Evolutionary conservation across 2,888 invertebrate species (phyloP), one percentile per base, ranked within the genome.

Genomic region (Agrotis puta): DNA sequence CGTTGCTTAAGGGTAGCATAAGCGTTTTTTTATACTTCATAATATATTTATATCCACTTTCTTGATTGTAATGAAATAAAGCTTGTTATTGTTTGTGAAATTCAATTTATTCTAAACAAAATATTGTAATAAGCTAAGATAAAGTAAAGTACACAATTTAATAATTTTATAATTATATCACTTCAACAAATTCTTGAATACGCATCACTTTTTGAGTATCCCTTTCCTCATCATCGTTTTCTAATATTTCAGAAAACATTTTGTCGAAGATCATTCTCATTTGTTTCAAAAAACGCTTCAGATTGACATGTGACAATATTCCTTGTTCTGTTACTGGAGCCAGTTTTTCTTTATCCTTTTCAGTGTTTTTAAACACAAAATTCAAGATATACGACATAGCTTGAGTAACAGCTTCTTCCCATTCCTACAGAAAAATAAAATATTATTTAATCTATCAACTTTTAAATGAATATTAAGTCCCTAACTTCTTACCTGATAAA

Each of bases 351-450:
- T 96, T 97, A 84, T 97, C 97, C 84, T 97, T 97, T 70, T 97
- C 97, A 0, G 97, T 96, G 89, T 97, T 98, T 58, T 97, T 97
- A 33, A 97, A 94, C 11, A 95, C 90, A 18, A 97, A 97, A 77
- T 97, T 96, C 43, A 98, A 90, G 51, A 98, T 93, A 86, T 97
- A 97, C 18, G 97, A 96, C 56, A 98, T 90, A 0, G 97, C 96
- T 72, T 97, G 97, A 82, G 98, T 97, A 2, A 97, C 97, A 4
- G 97, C 96, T 91, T 98, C 98, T 90, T 98, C 98, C 98, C 98
- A 98, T 87, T 97, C 97, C 98, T 98, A 66, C 2, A 63, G 16
- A 57, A 3, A 16, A 27, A 27, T 11, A 45, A 33, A 20, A 64
- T 18, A 43, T 45, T 20, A n/a, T 13, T 6, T 43, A 11, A n/a